Evolutionary conservation across 2,797 vertebrate genomes (phyloP).

Genomic region (Prionace glauca): DNA sequence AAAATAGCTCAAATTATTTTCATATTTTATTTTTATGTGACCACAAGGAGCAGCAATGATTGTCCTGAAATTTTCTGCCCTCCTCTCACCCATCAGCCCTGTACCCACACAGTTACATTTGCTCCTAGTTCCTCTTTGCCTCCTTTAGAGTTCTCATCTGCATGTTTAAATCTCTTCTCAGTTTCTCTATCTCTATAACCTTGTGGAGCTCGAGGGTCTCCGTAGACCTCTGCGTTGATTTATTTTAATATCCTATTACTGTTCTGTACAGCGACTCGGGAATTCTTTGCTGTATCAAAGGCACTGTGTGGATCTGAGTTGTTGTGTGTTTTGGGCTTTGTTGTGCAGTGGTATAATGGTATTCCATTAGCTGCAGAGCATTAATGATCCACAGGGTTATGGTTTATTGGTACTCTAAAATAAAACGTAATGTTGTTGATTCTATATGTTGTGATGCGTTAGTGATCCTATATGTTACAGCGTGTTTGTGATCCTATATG

Average conservation of each 20-base stretch:
- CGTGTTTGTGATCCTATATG: not conserved
- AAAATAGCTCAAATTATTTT: no score
- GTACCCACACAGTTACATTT: no score
- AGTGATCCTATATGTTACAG: no score
- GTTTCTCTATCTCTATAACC: not conserved
- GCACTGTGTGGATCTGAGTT: not conserved
- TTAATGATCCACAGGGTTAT: not conserved
- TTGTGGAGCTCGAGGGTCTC: not conserved
- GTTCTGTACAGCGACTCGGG: not conserved
- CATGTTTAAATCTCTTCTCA: not conserved
- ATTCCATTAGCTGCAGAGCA: not conserved
- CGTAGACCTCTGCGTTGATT: not conserved
- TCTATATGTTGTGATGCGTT: not conserved
- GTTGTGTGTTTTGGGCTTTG: not conserved
- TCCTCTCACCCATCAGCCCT: no score
- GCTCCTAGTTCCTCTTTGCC: no score
- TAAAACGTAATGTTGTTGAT: not conserved
- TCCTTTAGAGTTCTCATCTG: not conserved
- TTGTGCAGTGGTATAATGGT: not conserved
- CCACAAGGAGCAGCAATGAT: no score
- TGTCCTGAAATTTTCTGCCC: no score
- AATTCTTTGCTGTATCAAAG: not conserved
- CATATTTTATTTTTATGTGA: no score
- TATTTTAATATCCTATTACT: not conserved
- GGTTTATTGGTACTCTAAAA: not conserved